Evolutionary conservation across 2,888 invertebrate species (phyloP), one percentile per base, ranked within the genome.

Genomic region (Monochamus alternatus): DNA sequence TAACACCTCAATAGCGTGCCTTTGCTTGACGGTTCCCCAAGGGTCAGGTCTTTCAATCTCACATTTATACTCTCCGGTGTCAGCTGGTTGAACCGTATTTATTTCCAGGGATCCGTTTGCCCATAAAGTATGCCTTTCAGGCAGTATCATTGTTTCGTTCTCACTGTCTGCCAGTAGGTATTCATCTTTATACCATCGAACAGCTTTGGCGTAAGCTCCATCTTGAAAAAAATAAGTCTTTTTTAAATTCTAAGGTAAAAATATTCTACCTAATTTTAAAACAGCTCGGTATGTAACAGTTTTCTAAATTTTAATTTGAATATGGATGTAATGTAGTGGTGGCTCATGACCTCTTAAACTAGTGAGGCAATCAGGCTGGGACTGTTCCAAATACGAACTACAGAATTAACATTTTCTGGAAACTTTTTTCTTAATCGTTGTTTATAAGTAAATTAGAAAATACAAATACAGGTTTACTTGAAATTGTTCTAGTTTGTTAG

Each of bases 1-100:
- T 87, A 95, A 92, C 3, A 96, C 96, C 91, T 95, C 93, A 80
- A 96, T 94, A 30, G 94, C 92, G 85, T 96, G 95, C 2, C 92
- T 91, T 87, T 95, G 95, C 58, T 91, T 90, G n/a, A 94, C 91
- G 0, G 92, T 91, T 1, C 92, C 92, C 93, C 93, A 93, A 2
- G 94, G 93, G 44, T 92, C 91, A 0, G 92, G 91, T 30, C 94
- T 89, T 12, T 93, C 85, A 0, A 93, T 93, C 89, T 94, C 93
- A 81, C 94, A 94, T 8, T 91, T 92, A 82, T 94, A 94, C 80
- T 92, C 91, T 0, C 93, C 94, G 0, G 93, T 92, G 82, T 94
- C 94, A 9, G 87, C 85, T 0, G 92, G 90, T 38, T 90, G 88
- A 10, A 94, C 89, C 2, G 87, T 85, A 4, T 90, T 89, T 3